A percentile compares a stretch with the other conserved stretches of the same genome.
phyloP scores from a whole-genome alignment of 2,888 invertebrate species.

The Eristalis intricaria region DNA sequence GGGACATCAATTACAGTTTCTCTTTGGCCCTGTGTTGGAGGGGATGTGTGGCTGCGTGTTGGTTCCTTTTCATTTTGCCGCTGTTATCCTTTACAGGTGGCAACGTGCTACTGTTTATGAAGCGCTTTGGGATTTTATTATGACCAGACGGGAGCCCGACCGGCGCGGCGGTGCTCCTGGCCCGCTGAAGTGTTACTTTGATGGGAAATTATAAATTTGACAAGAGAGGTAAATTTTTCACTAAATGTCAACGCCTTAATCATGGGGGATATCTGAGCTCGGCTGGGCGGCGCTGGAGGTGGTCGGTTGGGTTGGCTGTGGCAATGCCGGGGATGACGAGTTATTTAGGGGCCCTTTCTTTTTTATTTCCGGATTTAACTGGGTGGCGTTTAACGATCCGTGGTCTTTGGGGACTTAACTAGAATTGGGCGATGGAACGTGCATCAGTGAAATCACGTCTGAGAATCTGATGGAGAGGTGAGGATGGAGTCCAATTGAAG shows the following conservation, averaged over 20 bases:
- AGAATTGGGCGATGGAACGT: background rate
- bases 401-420: background rate
- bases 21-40: background rate
- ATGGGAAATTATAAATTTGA: conserved; percentile 47
- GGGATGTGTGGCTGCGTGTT: background rate
- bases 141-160: conserved; percentile 14
- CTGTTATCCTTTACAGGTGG: conserved; percentile 61
- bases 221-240: conserved; percentile 31
- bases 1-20: conserved; percentile 68
- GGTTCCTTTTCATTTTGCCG: conserved; percentile 36
- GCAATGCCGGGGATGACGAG: background rate
- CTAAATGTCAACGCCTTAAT: conserved; percentile 21
- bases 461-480: background rate
- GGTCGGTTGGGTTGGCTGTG: background rate
- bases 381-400: background rate
- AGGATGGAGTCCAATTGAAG: background rate
- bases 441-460: background rate
- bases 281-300: background rate
- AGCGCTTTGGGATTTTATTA: conserved; percentile 31
- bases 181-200: conserved; percentile 33
- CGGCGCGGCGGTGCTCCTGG: background rate
- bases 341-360: background rate
- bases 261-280: background rate
- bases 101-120: conserved; percentile 13
- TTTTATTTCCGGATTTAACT: background rate